A percentile compares a stretch with the other conserved stretches of the same genome.
Evolutionary conservation across 2,797 vertebrate species (phyloP).

Genomic region (Clarias fuscus): DNA sequence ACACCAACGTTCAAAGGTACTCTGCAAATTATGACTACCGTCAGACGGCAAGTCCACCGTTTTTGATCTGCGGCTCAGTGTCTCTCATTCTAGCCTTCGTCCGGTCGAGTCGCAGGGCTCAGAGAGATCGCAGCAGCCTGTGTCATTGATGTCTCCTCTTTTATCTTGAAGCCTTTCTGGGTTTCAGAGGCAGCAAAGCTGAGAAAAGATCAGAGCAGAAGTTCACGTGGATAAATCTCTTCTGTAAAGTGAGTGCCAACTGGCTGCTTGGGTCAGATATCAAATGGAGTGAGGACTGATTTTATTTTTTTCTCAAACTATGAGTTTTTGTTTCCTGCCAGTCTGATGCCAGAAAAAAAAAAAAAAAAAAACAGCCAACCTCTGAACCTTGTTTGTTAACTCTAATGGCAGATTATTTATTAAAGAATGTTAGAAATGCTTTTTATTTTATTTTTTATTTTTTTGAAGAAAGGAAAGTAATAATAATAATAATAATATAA

Average conservation of each 20-base stretch:
- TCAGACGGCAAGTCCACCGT: not conserved
- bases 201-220: not conserved
- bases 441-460: too few relatives aligned
- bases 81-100: not conserved
- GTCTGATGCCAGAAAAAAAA: too few relatives aligned
- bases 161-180: conserved; percentile 41
- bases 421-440: not conserved
- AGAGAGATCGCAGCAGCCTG: conserved; percentile 7
- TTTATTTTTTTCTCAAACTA: not conserved
- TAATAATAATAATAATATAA: too few relatives aligned
- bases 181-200: conserved; percentile 11
- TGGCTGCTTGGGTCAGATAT: conserved; percentile 8
- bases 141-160: conserved; percentile 11
- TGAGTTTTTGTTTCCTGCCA: not conserved
- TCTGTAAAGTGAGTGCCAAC: conserved; percentile 32
- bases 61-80: not conserved
- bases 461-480: not conserved
- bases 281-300: not conserved
- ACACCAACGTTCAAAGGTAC: not conserved
- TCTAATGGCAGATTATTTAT: not conserved
- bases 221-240: conserved; percentile 16
- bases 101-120: not conserved
- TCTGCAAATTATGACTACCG: not conserved
- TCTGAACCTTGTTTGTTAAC: conserved; percentile 2
- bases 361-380: conserved; percentile 8